Percentiles rank a stretch among this genome's conserved stretches.
These are phyloP conservation scores for Drosophila tsacasi DNA, from an alignment of 1,140 invertebrate genomes.

Conservation along the genomic window DNA sequence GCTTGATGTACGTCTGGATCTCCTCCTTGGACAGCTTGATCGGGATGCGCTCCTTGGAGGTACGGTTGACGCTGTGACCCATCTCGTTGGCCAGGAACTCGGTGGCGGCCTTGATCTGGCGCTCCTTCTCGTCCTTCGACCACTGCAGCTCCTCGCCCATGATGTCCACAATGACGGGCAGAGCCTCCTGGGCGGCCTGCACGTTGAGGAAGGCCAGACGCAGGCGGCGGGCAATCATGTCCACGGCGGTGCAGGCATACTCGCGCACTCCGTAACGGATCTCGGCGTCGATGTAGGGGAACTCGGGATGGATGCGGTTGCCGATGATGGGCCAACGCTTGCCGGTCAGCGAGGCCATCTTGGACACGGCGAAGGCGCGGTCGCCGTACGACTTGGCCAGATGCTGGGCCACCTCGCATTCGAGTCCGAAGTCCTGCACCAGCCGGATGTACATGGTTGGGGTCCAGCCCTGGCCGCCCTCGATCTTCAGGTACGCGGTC, in stretches of 20 bases:
- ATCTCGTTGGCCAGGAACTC: constrained; percentile 97
- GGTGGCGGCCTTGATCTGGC: constrained; percentile 91
- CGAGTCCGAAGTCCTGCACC: constrained; percentile 96
- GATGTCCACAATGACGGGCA: constrained; percentile 96
- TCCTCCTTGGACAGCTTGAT: constrained; percentile 98
- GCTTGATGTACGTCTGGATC: constrained; percentile 96
- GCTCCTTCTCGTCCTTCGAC: constrained; percentile 92
- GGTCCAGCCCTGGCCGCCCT: constrained; percentile 98
- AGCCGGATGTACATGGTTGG: constrained; percentile 99
- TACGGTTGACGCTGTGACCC: constrained; percentile 97
- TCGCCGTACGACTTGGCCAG: constrained; percentile 98
- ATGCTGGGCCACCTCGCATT: constrained; percentile 96
- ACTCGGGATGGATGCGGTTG: constrained; percentile 97
- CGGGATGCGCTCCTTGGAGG: constrained; percentile 94
- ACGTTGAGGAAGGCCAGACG: constrained; percentile 98
- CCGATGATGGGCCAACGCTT: constrained; percentile 99
- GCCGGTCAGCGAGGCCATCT: constrained; percentile 97
- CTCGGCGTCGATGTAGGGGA: constrained; percentile 99
- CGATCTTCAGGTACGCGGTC: constrained; percentile 95
- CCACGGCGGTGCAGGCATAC: constrained; percentile 98
- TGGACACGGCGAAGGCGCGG: constrained; percentile 98
- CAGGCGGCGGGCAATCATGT: constrained; percentile 97
- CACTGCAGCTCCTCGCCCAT: constrained; percentile 99
- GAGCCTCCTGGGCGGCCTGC: constrained; percentile 97
- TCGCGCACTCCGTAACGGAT: constrained; percentile 97